phyloP scores from a whole-genome alignment of 2,888 invertebrate genomes.

The Antitype chi region DNA sequence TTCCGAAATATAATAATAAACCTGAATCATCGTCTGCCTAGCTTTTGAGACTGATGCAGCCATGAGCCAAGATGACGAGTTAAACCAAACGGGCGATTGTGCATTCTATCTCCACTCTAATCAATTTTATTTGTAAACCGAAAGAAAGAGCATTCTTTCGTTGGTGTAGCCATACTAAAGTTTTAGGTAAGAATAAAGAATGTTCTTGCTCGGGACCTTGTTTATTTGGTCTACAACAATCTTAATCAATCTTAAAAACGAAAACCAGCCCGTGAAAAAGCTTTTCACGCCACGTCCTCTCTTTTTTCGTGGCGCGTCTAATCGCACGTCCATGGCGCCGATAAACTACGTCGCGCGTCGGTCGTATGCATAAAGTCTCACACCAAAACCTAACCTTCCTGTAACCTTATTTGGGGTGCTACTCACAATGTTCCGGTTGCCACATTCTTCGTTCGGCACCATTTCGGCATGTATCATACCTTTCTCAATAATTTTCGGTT shows the following conservation, averaged over 20 bases:
- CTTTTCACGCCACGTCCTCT: not conserved
- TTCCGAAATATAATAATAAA: not conserved
- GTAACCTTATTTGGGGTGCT: not conserved
- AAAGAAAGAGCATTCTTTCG: not conserved
- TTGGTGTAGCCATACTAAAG: not conserved
- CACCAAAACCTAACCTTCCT: not conserved
- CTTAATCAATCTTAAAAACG: not conserved
- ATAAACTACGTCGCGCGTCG: too few species aligned
- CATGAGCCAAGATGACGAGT: too few species aligned
- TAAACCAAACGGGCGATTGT: not conserved
- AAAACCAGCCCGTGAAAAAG: not conserved
- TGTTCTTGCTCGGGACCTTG: not conserved
- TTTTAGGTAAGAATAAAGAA: not conserved
- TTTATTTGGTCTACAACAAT: not conserved
- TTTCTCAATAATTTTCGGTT: not conserved
- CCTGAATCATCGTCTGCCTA: not conserved
- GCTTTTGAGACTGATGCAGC: not conserved
- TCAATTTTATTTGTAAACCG: not conserved
- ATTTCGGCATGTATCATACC: too few species aligned
- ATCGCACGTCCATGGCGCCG: too few species aligned
- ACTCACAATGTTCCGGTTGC: not conserved
- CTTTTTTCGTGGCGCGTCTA: not conserved
- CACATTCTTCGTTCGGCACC: not conserved
- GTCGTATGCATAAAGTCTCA: too few species aligned
- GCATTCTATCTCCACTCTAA: not conserved